Evolutionary conservation across 2,888 invertebrate species (phyloP).

Genomic region (Drosophila neonasuta): DNA sequence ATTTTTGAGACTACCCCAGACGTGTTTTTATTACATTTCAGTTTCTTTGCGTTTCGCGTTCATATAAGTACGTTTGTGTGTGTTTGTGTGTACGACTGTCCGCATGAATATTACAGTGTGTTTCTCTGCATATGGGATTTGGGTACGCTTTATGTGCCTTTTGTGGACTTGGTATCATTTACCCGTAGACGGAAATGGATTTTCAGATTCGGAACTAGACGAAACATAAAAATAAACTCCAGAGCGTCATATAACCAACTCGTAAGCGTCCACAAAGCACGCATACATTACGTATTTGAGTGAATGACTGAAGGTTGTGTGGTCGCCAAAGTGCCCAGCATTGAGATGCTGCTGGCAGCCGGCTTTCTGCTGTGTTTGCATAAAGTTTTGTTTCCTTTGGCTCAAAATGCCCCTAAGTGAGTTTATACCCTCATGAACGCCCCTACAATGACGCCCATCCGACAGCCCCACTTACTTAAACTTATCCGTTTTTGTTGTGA

Average conservation of each 20-base stretch:
- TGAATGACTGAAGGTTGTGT: slow-evolving; percentile 34
- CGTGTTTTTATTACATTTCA: slow-evolving; percentile 66
- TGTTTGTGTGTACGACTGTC: slow-evolving; percentile 9
- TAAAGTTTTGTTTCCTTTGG: slow-evolving; percentile 46
- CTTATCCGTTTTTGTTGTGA: slow-evolving; percentile 22
- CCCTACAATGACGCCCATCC: slow-evolving; percentile 15
- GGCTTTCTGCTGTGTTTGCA: slow-evolving; percentile 69
- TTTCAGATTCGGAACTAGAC: slow-evolving; percentile 10
- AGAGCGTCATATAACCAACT: slow-evolving; percentile 6
- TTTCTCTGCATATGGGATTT: slow-evolving; percentile 41
- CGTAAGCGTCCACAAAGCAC: neutral
- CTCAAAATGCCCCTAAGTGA: slow-evolving; percentile 42
- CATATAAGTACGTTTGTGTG: slow-evolving; percentile 13
- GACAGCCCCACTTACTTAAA: slow-evolving; percentile 13
- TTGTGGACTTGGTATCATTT: slow-evolving; percentile 54
- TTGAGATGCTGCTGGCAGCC: slow-evolving; percentile 11
- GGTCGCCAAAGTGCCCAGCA: neutral
- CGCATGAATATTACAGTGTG: slow-evolving; percentile 24
- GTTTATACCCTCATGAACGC: slow-evolving; percentile 41
- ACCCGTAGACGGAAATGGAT: slow-evolving; percentile 30
- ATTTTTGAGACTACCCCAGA: slow-evolving; percentile 29
- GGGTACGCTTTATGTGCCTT: slow-evolving; percentile 37
- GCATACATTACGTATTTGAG: slow-evolving; percentile 5
- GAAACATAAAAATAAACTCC: neutral
- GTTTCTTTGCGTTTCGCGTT: slow-evolving; percentile 49